These are phyloP conservation scores for Ibycter americanus DNA, from an alignment of 2,797 vertebrate species.

Conservation along the genomic window DNA sequence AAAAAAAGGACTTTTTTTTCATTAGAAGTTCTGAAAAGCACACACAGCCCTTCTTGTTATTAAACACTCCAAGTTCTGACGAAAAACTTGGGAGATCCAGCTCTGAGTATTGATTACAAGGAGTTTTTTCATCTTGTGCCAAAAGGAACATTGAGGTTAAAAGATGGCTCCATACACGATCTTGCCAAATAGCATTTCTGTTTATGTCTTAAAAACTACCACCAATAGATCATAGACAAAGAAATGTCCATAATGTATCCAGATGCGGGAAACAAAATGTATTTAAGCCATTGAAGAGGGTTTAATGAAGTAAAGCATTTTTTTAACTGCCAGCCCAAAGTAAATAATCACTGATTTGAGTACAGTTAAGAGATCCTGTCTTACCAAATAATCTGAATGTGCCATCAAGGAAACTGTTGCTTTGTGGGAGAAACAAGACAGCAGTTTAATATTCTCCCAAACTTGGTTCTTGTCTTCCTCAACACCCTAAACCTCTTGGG, in stretches of 20 bases:
- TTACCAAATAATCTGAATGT: neutral
- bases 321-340: neutral
- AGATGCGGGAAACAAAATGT: neutral
- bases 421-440: neutral
- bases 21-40: neutral
- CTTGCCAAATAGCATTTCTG: slow-evolving; percentile 58
- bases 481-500: neutral
- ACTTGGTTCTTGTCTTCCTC: neutral
- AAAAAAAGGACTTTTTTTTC: neutral
- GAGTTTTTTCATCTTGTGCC: slow-evolving; percentile 65
- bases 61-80: slow-evolving; percentile 55
- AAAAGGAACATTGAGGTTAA: slow-evolving; percentile 68
- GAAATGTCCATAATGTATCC: slow-evolving; percentile 5
- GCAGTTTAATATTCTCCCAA: neutral
- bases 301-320: neutral
- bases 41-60: slow-evolving; percentile 35
- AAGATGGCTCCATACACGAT: neutral
- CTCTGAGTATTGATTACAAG: slow-evolving; percentile 47
- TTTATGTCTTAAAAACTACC: slow-evolving; percentile 52
- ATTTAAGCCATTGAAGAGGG: neutral
- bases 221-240: neutral
- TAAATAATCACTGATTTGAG: slow-evolving; percentile 5
- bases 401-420: neutral
- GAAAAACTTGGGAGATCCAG: slow-evolving; percentile 62
- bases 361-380: neutral